phyloP scores from a whole-genome alignment of 2,797 vertebrate genomes.

The Microctenopoma lineatum region DNA sequence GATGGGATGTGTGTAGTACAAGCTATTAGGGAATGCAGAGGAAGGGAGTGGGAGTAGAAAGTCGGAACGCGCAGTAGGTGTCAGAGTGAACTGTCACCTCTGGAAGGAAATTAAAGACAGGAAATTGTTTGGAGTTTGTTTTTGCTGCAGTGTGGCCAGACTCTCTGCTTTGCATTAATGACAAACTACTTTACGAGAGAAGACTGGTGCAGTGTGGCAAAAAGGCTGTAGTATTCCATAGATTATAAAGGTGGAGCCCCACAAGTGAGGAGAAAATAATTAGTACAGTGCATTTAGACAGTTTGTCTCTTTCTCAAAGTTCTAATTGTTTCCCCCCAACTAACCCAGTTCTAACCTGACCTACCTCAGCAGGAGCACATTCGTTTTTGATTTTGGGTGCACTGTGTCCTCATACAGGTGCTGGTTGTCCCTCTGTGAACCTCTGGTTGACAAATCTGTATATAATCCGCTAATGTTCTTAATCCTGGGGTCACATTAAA shows the following conservation, averaged over 20 bases:
- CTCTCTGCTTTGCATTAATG: constrained; percentile 56
- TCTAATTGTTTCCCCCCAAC: constrained; percentile 10
- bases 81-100: constrained; percentile 57
- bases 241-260: constrained; percentile 7
- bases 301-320: constrained; percentile 9
- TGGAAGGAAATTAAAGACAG: constrained; percentile 64
- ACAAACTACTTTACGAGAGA: constrained; percentile 44
- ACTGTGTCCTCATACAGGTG: constrained; percentile 73
- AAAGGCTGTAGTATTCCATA: constrained; percentile 3
- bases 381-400: constrained; percentile 41
- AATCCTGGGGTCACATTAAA: constrained; percentile 82
- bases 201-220: constrained; percentile 52
- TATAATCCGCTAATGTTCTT: constrained; percentile 80
- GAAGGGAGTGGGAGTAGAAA: constrained; percentile 49
- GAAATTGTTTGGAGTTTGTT: constrained; percentile 60
- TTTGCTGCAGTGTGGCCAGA: constrained; percentile 50
- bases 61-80: constrained; percentile 50
- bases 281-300: constrained; percentile 9
- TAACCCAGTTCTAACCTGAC: constrained; percentile 22
- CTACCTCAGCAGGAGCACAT: constrained; percentile 43
- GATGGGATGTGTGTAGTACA: constrained; percentile 75
- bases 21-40: constrained; percentile 69
- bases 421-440: constrained; percentile 70
- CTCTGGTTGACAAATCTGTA: constrained; percentile 75
- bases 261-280: constrained; percentile 4